A percentile compares a stretch with the other conserved stretches of the same genome.
Evolutionary conservation across 2,797 vertebrate genomes (phyloP).

Genomic region (Pseudopleuronectes americanus): DNA sequence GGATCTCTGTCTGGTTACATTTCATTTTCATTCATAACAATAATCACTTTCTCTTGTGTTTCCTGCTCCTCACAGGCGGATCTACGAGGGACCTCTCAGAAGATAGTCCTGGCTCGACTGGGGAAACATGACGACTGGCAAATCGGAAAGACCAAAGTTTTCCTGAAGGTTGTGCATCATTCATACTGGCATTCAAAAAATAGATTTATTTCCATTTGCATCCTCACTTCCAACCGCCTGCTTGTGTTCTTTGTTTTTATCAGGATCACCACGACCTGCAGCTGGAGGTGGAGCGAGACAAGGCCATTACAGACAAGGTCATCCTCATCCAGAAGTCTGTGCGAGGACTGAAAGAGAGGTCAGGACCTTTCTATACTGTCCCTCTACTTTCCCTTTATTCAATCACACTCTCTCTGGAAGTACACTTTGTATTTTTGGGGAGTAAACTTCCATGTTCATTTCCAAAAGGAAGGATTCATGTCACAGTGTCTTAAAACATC

Average conservation of each 20-base stretch:
- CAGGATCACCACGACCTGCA: conserved; percentile 97
- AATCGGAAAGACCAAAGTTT: conserved; percentile 98
- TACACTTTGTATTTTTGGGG: not conserved
- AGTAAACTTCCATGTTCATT: not conserved
- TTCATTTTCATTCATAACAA: no score
- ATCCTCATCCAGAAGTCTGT: conserved; percentile 97
- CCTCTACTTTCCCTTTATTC: not conserved
- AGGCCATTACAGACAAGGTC: conserved; percentile 93
- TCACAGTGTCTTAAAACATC: not conserved
- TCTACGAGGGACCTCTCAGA: conserved; percentile 91
- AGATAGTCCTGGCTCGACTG: conserved; percentile 89
- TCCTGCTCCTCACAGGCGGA: conserved; percentile 82
- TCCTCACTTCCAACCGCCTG: not conserved
- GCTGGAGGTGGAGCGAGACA: conserved; percentile 95
- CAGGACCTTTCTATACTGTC: not conserved
- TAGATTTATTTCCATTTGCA: not conserved
- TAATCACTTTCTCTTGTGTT: no score
- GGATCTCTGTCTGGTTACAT: no score
- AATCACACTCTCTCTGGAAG: not conserved
- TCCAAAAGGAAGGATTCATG: no score
- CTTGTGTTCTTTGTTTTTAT: not conserved
- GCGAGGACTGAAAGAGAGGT: conserved; percentile 93
- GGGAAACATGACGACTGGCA: conserved; percentile 95
- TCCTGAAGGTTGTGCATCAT: conserved; percentile 87
- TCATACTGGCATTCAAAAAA: no score